These are phyloP conservation scores for Tokudaia tokunoshimensis DNA, from an alignment of 2,797 vertebrate genomes.

Conservation along the genomic window DNA sequence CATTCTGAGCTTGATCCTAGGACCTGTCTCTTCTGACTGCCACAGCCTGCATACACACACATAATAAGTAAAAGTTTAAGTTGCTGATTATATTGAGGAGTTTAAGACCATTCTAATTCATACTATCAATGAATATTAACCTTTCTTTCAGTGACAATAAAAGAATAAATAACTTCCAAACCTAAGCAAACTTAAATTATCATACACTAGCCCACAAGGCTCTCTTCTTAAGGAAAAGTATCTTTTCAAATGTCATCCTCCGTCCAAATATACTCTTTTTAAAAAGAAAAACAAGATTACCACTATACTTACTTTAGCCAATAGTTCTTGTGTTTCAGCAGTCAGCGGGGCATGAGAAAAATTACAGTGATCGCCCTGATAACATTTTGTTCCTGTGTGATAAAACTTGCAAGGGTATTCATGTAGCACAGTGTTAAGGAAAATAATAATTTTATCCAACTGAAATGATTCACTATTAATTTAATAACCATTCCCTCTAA, in stretches of 20 bases:
- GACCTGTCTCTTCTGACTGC: neutral
- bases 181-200: conserved; percentile 51
- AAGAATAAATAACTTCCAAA: neutral
- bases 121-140: conserved; percentile 21
- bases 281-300: neutral
- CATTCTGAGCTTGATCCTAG: neutral
- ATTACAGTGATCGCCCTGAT: conserved; percentile 98
- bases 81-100: neutral
- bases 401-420: conserved; percentile 99
- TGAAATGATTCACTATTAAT: neutral
- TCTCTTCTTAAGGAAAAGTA: neutral
- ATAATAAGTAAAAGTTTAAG: neutral
- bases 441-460: conserved; percentile 69
- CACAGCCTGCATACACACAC: neutral
- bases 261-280: neutral
- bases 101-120: conserved; percentile 52
- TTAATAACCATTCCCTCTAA: neutral
- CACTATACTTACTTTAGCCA: conserved; percentile 92
- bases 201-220: neutral
- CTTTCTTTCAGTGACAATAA: conserved; percentile 35
- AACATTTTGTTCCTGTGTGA: conserved; percentile 98
- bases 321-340: conserved; percentile 94
- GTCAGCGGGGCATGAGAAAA: conserved; percentile 97
- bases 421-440: conserved; percentile 93
- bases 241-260: conserved; percentile 42